Evolutionary conservation across 2,888 invertebrate genomes (phyloP).

Genomic region (Abrostola tripartita): DNA sequence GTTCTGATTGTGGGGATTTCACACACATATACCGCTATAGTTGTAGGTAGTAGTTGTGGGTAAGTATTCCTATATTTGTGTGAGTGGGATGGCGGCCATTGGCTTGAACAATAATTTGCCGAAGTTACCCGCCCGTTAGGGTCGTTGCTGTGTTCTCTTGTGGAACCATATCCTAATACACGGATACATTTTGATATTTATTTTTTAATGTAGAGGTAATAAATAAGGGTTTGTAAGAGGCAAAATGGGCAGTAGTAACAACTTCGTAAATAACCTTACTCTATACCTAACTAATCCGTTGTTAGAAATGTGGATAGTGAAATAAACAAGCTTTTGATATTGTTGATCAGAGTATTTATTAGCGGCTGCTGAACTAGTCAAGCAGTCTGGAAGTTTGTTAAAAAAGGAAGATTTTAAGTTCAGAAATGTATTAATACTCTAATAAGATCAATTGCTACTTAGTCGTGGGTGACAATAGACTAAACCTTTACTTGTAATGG

Average conservation of each 20-base stretch:
- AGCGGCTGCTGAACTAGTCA: too few relatives aligned
- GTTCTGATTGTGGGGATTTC: slow-evolving; percentile 15
- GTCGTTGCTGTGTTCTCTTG: slow-evolving; percentile 9
- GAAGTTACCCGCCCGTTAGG: slow-evolving; percentile 15
- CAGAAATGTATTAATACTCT: too few relatives aligned
- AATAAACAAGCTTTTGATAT: too few relatives aligned
- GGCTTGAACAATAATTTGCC: slow-evolving; percentile 25
- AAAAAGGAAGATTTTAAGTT: too few relatives aligned
- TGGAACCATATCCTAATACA: background rate
- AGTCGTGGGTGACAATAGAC: too few relatives aligned
- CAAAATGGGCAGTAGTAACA: background rate
- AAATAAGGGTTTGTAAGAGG: background rate
- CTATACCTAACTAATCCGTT: too few relatives aligned
- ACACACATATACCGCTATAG: slow-evolving; percentile 1
- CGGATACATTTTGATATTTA: background rate
- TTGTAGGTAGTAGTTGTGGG: background rate
- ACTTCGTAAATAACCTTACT: background rate
- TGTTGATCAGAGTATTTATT: too few relatives aligned
- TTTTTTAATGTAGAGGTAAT: background rate
- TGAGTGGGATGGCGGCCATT: slow-evolving; percentile 8
- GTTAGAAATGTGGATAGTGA: too few relatives aligned
- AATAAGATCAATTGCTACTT: too few relatives aligned
- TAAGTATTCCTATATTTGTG: slow-evolving; percentile 16
- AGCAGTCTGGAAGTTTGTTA: too few relatives aligned
- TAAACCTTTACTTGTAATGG: too few relatives aligned